Evolutionary conservation across 2,888 invertebrate genomes (phyloP).

Genomic region (Beris morrisii): DNA sequence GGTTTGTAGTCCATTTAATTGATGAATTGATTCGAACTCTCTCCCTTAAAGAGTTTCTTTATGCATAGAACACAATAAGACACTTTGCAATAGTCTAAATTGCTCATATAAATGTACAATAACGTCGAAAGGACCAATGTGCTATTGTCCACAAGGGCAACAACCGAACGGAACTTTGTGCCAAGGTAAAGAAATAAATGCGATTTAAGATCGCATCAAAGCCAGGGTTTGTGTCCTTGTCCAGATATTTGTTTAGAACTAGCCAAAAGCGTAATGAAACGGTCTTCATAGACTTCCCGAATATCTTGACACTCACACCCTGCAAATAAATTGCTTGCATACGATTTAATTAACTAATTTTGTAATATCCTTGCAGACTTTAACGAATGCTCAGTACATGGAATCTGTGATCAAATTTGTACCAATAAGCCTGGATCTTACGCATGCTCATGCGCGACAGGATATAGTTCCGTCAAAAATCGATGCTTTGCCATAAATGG

Average conservation of each 20-base stretch:
- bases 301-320: too few relatives aligned
- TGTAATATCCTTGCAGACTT: slow-evolving; percentile 61
- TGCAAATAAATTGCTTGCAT: slow-evolving; percentile 9
- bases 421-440: slow-evolving; percentile 68
- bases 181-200: slow-evolving; percentile 53
- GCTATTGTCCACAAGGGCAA: slow-evolving; percentile 74
- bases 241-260: too few relatives aligned
- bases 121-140: slow-evolving; percentile 70
- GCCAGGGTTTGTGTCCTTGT: neutral
- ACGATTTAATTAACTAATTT: slow-evolving; percentile 5
- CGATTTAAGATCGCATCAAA: neutral
- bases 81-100: slow-evolving; percentile 58
- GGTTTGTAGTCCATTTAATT: slow-evolving; percentile 44
- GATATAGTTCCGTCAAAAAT: slow-evolving; percentile 65
- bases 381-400: slow-evolving; percentile 74
- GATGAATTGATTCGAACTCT: neutral
- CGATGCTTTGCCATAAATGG: slow-evolving; percentile 73
- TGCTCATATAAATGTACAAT: slow-evolving; percentile 72
- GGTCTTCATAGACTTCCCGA: too few relatives aligned
- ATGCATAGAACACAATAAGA: slow-evolving; percentile 41
- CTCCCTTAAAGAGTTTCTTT: slow-evolving; percentile 3
- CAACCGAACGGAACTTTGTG: slow-evolving; percentile 63
- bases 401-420: slow-evolving; percentile 75
- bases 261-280: slow-evolving; percentile 3
- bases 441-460: slow-evolving; percentile 71